phyloP scores from a whole-genome alignment of 2,113 vertebrate species.

The Pterocles burchelli region DNA sequence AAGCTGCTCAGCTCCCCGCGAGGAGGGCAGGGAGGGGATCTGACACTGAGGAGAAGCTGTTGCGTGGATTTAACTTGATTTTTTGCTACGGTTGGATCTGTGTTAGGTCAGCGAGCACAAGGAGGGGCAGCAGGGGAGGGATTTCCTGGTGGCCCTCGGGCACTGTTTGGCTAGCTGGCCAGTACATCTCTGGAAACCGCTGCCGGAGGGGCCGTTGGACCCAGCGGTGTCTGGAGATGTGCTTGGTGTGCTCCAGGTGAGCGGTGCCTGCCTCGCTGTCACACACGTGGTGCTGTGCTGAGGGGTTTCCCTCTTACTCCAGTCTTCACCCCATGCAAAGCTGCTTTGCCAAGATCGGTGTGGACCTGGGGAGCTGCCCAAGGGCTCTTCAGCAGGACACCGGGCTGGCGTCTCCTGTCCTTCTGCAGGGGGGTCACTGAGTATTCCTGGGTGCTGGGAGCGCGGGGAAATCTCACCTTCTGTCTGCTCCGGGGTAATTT shows the following conservation, averaged over 20 bases:
- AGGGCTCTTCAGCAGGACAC: rapidly evolving
- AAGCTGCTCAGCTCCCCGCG: rapidly evolving
- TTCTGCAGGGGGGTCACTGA: not conserved
- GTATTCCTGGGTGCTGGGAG: not conserved
- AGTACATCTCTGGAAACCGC: not conserved
- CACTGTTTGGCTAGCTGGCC: not conserved
- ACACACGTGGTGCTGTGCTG: not conserved
- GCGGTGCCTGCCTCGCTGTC: rapidly evolving
- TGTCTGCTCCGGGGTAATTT: not conserved
- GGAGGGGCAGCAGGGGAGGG: not conserved
- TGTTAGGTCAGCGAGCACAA: not conserved
- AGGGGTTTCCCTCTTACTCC: not conserved
- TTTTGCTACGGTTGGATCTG: not conserved
- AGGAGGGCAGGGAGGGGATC: not conserved
- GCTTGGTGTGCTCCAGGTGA: rapidly evolving
- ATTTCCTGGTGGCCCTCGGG: not conserved
- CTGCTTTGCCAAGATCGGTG: not conserved
- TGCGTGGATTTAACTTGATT: not conserved
- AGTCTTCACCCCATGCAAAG: not conserved
- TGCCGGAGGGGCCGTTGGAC: not conserved
- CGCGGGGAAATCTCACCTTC: not conserved
- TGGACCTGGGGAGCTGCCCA: not conserved
- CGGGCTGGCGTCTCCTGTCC: not conserved
- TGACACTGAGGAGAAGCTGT: not conserved
- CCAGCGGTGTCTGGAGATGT: not conserved